Evolutionary conservation across 1,140 invertebrate genomes (phyloP).

Genomic region (Micrasema minimum): DNA sequence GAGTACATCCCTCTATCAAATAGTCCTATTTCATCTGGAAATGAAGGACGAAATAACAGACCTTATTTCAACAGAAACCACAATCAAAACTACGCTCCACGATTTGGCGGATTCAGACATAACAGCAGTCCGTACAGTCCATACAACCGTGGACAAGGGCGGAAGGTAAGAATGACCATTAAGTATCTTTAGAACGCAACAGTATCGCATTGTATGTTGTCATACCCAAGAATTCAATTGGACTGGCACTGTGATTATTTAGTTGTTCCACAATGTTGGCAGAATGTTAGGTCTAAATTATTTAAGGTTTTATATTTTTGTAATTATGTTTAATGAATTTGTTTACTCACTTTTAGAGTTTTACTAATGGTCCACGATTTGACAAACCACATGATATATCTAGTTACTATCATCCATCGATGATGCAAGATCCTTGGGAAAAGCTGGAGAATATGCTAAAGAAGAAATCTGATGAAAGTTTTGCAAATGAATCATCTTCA

Average conservation of each 20-base stretch:
- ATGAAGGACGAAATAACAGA: constrained; percentile 19
- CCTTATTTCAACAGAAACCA: neutral
- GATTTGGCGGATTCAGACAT: constrained; percentile 15
- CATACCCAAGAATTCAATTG: too few species aligned
- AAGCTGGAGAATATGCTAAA: constrained; percentile 30
- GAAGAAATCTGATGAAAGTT: too few species aligned
- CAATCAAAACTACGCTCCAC: constrained; percentile 6
- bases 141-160: constrained; percentile 27
- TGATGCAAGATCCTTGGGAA: constrained; percentile 46
- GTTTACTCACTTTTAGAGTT: constrained; percentile 28
- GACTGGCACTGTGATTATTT: too few species aligned
- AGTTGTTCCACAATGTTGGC: too few species aligned
- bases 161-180: too few species aligned
- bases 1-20: constrained; percentile 24
- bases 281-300: too few species aligned
- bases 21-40: constrained; percentile 15
- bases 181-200: too few species aligned
- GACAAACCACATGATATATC: constrained; percentile 33
- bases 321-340: too few species aligned
- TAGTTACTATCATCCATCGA: constrained; percentile 45
- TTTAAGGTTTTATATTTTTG: too few species aligned
- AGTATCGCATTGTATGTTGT: too few species aligned
- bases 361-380: constrained; percentile 20
- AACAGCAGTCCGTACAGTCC: constrained; percentile 39
- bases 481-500: neutral